Evolutionary conservation across 1,140 invertebrate genomes (phyloP), one percentile per base, ranked within the genome.

Genomic region (Liolophura sinensis): DNA sequence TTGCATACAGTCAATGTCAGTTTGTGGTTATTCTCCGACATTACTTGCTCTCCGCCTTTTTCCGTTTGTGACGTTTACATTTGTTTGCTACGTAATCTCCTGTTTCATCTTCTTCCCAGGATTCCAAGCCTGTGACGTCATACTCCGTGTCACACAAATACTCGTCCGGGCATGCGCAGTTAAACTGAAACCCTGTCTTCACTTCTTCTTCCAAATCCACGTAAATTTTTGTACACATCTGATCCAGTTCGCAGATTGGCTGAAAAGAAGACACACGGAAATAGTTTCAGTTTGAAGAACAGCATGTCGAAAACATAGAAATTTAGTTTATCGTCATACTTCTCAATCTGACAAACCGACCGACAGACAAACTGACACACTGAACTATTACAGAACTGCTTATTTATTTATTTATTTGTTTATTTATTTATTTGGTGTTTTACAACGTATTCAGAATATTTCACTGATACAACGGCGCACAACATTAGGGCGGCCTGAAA

Each of bases 121-220:
- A 7, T 66, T 60, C 52, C 55, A 65, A 68, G 50, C 48, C 50
- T 27, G 55, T 16, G 20, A 69, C 62, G 24, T 60, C 47, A 11
- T 69, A 47, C 51, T 64, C 62, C n/a, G 67, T 65, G 12, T 67
- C 60, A 58, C 70, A 72, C 62, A 72, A 46, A 15, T 69, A 50
- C 9, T 58, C 67, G 14, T 64, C 61, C 46, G 67, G 64, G 52
- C 70, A 72, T 47, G 68, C 67, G 55, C 70, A 72, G 14, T 60
- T 47, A 27, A 72, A 72, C 59, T 64, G 18, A 20, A 72, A 60
- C 57, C 69, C 67, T 50, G 57, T 57, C 0, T 69, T 40, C 9
- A 40, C 31, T 40, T 40, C 31, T 9, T 40, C 31, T 9, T 40
- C 31, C 31, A 40, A 52, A 31, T 69, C 67, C 12, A 72, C 27